These are phyloP conservation scores for Cephus runcator DNA, from an alignment of 2,888 invertebrate genomes.

Conservation along the genomic window DNA sequence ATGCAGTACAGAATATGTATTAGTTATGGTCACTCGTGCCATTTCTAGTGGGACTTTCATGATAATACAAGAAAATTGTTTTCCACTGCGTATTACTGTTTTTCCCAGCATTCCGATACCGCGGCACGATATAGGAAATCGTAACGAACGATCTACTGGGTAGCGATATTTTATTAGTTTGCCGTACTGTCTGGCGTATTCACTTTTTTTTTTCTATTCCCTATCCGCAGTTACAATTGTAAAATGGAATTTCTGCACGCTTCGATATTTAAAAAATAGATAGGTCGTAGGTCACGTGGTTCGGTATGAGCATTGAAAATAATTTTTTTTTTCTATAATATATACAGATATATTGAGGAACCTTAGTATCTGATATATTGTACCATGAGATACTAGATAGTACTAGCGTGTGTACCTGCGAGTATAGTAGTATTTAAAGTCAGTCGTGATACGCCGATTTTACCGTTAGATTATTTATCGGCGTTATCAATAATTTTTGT, in stretches of 20 bases:
- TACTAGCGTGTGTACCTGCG: background rate
- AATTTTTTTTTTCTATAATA: background rate
- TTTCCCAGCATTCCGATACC: background rate
- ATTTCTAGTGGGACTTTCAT: background rate
- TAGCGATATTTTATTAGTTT: background rate
- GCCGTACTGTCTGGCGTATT: background rate
- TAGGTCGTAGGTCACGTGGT: background rate
- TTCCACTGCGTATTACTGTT: background rate
- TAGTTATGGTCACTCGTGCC: background rate
- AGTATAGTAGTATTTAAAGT: background rate
- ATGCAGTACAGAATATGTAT: background rate
- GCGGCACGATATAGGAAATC: background rate
- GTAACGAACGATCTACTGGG: background rate
- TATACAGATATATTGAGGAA: background rate
- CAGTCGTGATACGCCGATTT: background rate
- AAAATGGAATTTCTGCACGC: background rate
- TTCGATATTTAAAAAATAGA: background rate
- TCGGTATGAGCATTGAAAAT: background rate
- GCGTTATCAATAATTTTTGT: background rate
- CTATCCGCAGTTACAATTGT: background rate
- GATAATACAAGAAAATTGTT: background rate
- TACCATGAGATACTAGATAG: background rate
- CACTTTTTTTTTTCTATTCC: background rate
- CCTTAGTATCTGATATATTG: background rate
- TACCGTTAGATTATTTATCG: background rate